Percentiles rank a stretch among this genome's conserved stretches.
phyloP scores from a whole-genome alignment of 2,888 invertebrate species.

The Lepidocyrtinus sp. region DNA sequence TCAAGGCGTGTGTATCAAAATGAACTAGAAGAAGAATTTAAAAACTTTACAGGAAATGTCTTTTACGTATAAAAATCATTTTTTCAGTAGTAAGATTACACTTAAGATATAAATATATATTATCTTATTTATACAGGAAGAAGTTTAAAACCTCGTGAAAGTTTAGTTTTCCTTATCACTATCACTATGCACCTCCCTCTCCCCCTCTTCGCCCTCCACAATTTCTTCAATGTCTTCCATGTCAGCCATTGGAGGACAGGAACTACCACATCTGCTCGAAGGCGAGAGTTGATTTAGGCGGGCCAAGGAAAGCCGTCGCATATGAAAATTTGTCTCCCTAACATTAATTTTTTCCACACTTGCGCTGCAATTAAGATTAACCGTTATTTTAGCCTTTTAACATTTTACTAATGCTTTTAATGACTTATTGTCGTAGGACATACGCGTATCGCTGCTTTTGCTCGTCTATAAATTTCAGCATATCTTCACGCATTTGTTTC shows the following conservation, averaged over 20 bases:
- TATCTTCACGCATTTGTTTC: conserved; percentile 33
- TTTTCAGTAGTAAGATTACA: no score
- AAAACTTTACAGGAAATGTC: no score
- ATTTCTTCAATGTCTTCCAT: conserved; percentile 54
- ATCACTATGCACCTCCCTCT: conserved; percentile 8
- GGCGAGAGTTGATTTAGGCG: conserved; percentile 23
- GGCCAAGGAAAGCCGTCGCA: conserved; percentile 23
- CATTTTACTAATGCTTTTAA: no score
- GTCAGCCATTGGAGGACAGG: conserved; percentile 36
- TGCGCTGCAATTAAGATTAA: conserved; percentile 12
- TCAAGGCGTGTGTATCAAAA: no score
- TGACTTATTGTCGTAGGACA: not conserved
- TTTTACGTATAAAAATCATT: no score
- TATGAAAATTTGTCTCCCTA: conserved; percentile 22
- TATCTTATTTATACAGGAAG: conserved; percentile 16
- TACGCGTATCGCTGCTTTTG: not conserved
- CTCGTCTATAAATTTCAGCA: conserved; percentile 22
- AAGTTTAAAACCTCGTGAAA: no score
- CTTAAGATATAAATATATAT: no score
- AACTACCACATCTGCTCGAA: conserved; percentile 21
- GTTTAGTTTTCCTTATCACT: conserved; percentile 40
- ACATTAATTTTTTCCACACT: not conserved
- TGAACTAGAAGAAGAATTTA: no score
- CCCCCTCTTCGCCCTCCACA: conserved; percentile 36
- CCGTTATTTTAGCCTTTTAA: no score